Evolutionary conservation across 2,797 vertebrate genomes (phyloP), one percentile per base, ranked within the genome.

Genomic region (Poecilia gillii): DNA sequence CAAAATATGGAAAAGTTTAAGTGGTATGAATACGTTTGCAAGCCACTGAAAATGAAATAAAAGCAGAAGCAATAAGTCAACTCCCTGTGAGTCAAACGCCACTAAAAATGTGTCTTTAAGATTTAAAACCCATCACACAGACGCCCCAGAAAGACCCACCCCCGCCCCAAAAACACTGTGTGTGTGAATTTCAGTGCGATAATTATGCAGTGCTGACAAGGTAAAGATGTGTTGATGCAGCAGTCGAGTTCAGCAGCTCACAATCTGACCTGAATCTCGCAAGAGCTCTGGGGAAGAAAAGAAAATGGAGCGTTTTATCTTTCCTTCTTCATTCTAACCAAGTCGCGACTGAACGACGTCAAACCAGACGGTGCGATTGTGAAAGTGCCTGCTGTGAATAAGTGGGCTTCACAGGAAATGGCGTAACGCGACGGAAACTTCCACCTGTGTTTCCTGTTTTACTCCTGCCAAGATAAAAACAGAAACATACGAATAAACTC

Each of bases 371-470:
- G 43, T 20, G 45, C 74, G 74, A 66, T 53, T 68, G 39, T 53
- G n/a, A 36, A 68, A n/a, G 71, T 9, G 41, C 31, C 81, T 78
- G 77, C 0, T 39, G 53, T 41, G 62, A 75, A 81, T 8, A 80
- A 84, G 85, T 85, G 90, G 88, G 83, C 85, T 81, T 31, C 4
- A 55, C 85, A 89, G 91, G 93, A 94, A 93, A 75, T 20, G 57
- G 45, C 76, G 57, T 80, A 77, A 82, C 64, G 66, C 75, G 76
- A 59, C n/a, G 11, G 84, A 86, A 91, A 82, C 72, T 82, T 85
- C 70, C 75, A 78, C 53, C 46, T 33, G 74, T 12, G 83, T 72
- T 91, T 94, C 92, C 91, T 93, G 91, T 87, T 55, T 55, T 72
- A 83, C 39, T 20, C 55, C 0, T 28, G 72, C 81, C 49, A 47